Evolutionary conservation across 2,888 invertebrate species (phyloP).

Genomic region (Perizoma affinitatum): DNA sequence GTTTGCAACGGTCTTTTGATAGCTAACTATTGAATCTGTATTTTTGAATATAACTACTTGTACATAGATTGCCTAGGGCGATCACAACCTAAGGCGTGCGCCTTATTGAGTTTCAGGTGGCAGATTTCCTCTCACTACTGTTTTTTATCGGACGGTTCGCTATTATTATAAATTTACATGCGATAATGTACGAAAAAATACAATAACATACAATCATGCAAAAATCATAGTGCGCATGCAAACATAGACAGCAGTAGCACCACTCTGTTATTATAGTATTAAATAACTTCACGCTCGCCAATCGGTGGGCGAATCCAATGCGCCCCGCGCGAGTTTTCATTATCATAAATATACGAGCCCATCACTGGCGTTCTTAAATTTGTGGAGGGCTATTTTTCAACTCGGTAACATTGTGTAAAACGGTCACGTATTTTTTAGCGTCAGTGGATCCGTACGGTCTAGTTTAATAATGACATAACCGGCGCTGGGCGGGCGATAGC

Average conservation of each 20-base stretch:
- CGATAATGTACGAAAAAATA: too few species aligned
- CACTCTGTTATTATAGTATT: slow-evolving; percentile 72
- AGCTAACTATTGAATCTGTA: too few species aligned
- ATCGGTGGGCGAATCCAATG: slow-evolving; percentile 71
- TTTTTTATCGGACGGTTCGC: too few species aligned
- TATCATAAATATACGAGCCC: slow-evolving; percentile 81
- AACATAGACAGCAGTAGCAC: slow-evolving; percentile 22
- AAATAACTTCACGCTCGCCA: slow-evolving; percentile 53
- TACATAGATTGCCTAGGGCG: too few species aligned
- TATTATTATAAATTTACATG: too few species aligned
- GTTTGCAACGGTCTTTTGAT: too few species aligned
- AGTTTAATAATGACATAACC: slow-evolving; percentile 81
- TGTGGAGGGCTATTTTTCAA: slow-evolving; percentile 77
- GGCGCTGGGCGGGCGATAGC: slow-evolving; percentile 64
- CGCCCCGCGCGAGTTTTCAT: slow-evolving; percentile 79
- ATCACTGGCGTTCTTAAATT: slow-evolving; percentile 80
- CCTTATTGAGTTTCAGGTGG: too few species aligned
- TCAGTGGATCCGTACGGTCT: slow-evolving; percentile 61
- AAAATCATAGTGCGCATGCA: slow-evolving; percentile 18
- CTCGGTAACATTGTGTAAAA: slow-evolving; percentile 71
- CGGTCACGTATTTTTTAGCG: slow-evolving; percentile 81
- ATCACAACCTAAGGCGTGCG: too few species aligned
- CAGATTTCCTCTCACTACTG: too few species aligned
- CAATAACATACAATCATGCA: too few species aligned
- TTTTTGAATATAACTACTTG: too few species aligned